Base-by-base conservation (phyloP, 2,797 vertebrate species). In the Pseudomugil tenellus region DNA sequence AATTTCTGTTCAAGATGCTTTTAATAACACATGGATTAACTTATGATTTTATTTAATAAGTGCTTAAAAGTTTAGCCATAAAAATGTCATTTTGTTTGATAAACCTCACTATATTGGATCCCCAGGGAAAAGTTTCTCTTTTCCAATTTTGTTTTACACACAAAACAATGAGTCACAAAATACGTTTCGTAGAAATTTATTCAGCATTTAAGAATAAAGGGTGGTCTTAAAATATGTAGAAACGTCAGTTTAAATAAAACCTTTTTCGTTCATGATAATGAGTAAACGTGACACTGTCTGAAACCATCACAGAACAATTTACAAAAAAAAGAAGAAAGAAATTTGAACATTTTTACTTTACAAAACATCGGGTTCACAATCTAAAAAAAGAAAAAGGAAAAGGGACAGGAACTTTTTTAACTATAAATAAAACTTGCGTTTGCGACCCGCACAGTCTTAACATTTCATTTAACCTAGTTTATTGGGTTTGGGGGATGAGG, bases 381-480 rank as follows among this genome's bases (percentile, higher is more conserved):
- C 74, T 94, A 87, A 79, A 89, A 90, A 85, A 19, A 79, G 88
- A 67, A 26, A 72, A 62, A 46, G 54, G 55, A 80, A 68, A 74
- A 85, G 84, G 21, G 82, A 87, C 62, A 56, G 65, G 74, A 70
- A 0, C 82, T 90, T 93, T n/a, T n/a, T n/a, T n/a, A n/a, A 91
- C 96, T 98, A 98, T 99, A 99, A 99, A 98, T 95, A 94, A 95
- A 95, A 94, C 84, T 82, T 92, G 95, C 91, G 89, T 94, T 95
- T 95, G 95, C 94, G 93, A 95, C 95, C 95, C 92, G 95, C 95
- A 96, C 95, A 95, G 93, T 92, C 93, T 92, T 92, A 88, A 90
- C 83, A 91, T 91, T 89, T 92, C 80, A 86, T 89, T 86, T 79
- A 92, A 92, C 83, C 90, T 92, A 92, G 62, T 48, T 81, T 61